A percentile compares a stretch with the other conserved stretches of the same genome.
Evolutionary conservation across 2,113 vertebrate genomes (phyloP).

Genomic region (Mixornis gularis): DNA sequence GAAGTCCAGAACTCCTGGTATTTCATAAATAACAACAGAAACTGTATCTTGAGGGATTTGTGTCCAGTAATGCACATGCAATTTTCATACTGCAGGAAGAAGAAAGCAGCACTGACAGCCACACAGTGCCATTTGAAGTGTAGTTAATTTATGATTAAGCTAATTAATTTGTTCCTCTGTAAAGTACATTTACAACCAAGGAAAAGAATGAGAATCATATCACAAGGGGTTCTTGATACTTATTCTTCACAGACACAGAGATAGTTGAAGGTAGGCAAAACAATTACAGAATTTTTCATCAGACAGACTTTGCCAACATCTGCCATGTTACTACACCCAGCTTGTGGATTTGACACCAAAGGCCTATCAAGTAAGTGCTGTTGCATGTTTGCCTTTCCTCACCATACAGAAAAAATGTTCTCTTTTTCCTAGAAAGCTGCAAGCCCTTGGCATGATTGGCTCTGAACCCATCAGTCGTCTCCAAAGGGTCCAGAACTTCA

Average conservation of each 20-base stretch:
- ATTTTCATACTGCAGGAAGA: neutral
- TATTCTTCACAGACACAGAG: neutral
- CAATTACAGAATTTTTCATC: neutral
- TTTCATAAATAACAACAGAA: neutral
- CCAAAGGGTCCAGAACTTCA: neutral
- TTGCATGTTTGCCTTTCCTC: neutral
- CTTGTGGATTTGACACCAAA: neutral
- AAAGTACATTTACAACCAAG: neutral
- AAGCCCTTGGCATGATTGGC: neutral
- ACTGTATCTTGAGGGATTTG: neutral
- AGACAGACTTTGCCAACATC: neutral
- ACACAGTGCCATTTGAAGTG: neutral
- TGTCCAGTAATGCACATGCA: neutral
- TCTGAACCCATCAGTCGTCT: neutral
- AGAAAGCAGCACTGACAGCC: neutral
- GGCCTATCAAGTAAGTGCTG: neutral
- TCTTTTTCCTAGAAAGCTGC: neutral
- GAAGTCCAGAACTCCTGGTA: neutral
- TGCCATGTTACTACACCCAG: neutral
- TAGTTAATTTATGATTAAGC: neutral
- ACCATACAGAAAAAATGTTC: neutral
- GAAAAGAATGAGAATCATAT: neutral
- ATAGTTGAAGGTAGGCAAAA: neutral
- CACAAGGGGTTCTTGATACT: neutral
- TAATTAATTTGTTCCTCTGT: neutral